Evolutionary conservation across 2,113 vertebrate genomes (phyloP).

Genomic region (Corapipo altera): DNA sequence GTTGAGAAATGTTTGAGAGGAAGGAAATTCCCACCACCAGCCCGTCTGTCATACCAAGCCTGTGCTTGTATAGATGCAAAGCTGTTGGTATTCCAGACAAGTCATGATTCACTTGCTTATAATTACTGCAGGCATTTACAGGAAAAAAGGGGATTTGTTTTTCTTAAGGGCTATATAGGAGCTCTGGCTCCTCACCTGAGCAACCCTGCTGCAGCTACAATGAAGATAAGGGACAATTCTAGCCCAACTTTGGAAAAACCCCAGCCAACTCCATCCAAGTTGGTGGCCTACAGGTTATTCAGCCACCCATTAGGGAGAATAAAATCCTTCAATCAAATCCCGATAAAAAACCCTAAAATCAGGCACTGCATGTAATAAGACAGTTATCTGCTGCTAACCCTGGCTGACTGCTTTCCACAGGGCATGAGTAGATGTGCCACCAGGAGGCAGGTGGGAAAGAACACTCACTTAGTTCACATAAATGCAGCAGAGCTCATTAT

Average conservation of each 20-base stretch:
- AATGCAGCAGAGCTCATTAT: slow-evolving; percentile 46
- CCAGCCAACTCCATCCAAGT: neutral
- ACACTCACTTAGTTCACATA: slow-evolving; percentile 2
- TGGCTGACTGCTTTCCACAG: neutral
- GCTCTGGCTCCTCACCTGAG: neutral
- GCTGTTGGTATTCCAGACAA: neutral
- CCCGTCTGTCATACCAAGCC: neutral
- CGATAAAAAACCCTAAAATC: neutral
- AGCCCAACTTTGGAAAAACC: neutral
- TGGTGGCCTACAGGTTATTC: neutral
- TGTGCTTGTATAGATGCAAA: neutral
- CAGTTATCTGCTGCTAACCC: slow-evolving; percentile 21
- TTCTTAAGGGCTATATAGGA: neutral
- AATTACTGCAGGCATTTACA: neutral
- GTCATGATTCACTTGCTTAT: neutral
- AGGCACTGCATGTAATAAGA: neutral
- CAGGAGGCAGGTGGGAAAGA: slow-evolving; percentile 22
- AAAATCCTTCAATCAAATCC: neutral
- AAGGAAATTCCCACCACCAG: neutral
- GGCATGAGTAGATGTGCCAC: neutral
- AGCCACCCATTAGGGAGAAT: neutral
- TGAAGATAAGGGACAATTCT: neutral
- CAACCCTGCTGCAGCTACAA: neutral
- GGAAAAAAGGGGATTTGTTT: neutral
- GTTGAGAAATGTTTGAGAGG: neutral